A percentile compares a stretch with the other conserved stretches of the same genome.
phyloP scores from a whole-genome alignment of 2,797 vertebrate genomes.

The Oceanodroma leucorhoa region DNA sequence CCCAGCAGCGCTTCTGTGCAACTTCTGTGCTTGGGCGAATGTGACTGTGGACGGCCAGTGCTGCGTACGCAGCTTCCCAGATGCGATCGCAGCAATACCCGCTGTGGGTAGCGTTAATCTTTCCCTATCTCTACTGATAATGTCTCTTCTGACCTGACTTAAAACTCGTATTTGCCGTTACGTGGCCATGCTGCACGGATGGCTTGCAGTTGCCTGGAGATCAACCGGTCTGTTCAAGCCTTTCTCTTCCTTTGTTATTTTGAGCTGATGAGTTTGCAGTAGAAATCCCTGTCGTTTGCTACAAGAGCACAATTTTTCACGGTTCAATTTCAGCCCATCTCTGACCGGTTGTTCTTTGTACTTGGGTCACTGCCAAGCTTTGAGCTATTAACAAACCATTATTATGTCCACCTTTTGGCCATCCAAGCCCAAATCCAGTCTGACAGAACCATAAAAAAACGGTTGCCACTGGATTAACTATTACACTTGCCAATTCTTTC shows the following conservation, averaged over 20 bases:
- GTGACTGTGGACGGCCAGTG: background rate
- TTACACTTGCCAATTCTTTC: background rate
- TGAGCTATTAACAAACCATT: background rate
- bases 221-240: background rate
- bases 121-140: background rate
- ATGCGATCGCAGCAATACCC: background rate
- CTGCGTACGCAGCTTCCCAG: background rate
- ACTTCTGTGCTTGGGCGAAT: fast-evolving
- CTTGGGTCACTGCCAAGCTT: background rate
- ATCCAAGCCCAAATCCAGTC: background rate
- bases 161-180: background rate
- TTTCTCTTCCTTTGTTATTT: background rate
- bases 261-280: background rate
- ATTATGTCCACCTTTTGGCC: background rate
- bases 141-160: background rate
- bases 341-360: background rate
- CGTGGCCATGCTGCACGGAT: fast-evolving
- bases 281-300: background rate
- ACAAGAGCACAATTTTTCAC: background rate
- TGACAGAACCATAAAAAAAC: background rate
- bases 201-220: background rate
- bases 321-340: background rate
- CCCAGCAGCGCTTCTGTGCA: background rate
- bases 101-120: background rate
- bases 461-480: background rate